Conservation (phyloP, 2,797 vertebrate species). For the Lutjanus campechanus region DNA sequence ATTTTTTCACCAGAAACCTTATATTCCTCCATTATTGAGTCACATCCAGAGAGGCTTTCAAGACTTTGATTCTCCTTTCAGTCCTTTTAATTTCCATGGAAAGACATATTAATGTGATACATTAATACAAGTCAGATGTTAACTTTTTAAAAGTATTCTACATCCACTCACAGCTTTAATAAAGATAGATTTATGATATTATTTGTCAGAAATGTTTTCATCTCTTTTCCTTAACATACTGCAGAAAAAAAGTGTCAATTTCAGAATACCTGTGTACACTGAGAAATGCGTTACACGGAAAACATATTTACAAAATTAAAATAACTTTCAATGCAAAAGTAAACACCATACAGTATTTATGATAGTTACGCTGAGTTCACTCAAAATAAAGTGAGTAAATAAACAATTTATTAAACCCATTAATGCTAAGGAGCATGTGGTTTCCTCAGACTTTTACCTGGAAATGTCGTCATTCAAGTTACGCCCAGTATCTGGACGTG, state of each 20-base stretch:
- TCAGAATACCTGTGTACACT: neutral
- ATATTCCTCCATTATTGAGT: neutral
- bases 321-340: neutral
- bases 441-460: conserved; percentile 28
- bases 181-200: neutral
- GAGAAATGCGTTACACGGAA: neutral
- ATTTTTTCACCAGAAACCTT: neutral
- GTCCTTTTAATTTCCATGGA: neutral
- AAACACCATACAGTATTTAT: neutral
- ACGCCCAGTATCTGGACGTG: conserved; percentile 81
- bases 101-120: neutral
- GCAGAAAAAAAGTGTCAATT: neutral
- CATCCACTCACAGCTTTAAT: neutral
- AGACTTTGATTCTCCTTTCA: neutral
- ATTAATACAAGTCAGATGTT: neutral
- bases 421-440: neutral
- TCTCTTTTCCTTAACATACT: neutral
- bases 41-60: neutral
- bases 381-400: neutral
- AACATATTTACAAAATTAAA: neutral
- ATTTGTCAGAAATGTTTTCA: neutral
- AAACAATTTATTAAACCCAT: neutral
- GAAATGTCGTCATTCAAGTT: conserved; percentile 42
- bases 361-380: neutral
- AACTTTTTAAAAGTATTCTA: neutral